Conservation (phyloP, 2,888 invertebrate species). For the Hanleya hanleyi region DNA sequence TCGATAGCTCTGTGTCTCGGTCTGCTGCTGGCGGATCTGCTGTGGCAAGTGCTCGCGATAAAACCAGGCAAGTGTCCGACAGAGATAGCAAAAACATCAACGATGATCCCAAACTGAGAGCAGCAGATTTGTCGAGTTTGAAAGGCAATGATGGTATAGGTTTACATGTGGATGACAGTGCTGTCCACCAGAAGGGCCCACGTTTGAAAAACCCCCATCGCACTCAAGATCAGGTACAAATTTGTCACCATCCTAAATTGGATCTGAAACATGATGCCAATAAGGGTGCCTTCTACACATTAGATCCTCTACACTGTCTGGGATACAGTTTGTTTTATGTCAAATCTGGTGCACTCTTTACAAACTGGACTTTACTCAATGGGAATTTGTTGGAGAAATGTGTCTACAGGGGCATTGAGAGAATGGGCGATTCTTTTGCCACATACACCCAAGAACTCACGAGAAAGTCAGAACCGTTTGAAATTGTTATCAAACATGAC, state of each 20-base stretch:
- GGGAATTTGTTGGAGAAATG: constrained; percentile 49
- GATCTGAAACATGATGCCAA: constrained; percentile 53
- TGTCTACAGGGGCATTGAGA: constrained; percentile 47
- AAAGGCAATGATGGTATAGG: too few species aligned
- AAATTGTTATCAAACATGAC: constrained; percentile 49
- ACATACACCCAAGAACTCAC: constrained; percentile 43
- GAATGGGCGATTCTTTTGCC: constrained; percentile 47
- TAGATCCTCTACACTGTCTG: constrained; percentile 50
- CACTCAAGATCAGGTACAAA: background rate
- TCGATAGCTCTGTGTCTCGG: background rate
- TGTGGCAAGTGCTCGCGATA: too few species aligned
- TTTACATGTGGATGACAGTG: background rate
- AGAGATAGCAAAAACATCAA: background rate
- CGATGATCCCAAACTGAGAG: background rate
- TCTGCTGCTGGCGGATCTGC: background rate
- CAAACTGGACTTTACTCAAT: constrained; percentile 43
- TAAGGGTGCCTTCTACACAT: constrained; percentile 45
- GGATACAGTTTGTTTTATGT: constrained; percentile 47
- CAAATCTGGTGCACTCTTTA: constrained; percentile 38
- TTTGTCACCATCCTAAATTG: constrained; percentile 45
- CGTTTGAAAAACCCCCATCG: constrained; percentile 1
- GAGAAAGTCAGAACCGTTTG: constrained; percentile 43
- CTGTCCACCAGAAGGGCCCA: background rate
- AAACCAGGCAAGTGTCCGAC: too few species aligned
- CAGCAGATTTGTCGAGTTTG: background rate